These are phyloP conservation scores for Synanthedon myopaeformis DNA, from an alignment of 2,888 invertebrate genomes.

Conservation along the genomic window DNA sequence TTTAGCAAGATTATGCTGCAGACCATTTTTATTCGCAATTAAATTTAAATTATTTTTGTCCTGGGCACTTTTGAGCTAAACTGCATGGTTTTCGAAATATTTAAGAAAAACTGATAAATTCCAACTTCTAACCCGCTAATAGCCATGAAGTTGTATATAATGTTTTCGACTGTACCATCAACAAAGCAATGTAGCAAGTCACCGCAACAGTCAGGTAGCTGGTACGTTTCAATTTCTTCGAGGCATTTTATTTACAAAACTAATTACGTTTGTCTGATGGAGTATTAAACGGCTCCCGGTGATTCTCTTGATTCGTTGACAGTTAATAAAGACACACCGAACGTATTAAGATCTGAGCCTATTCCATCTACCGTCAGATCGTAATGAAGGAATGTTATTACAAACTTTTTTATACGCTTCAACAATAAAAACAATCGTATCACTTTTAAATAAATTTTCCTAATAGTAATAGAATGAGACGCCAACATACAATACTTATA, in stretches of 20 bases:
- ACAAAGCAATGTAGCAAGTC: constrained; percentile 54
- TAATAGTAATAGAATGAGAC: background rate
- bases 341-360: constrained; percentile 44
- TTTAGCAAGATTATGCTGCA: too few relatives aligned
- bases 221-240: constrained; percentile 65
- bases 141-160: too few relatives aligned
- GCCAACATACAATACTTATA: constrained; percentile 1
- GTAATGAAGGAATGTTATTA: constrained; percentile 41
- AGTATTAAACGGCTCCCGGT: constrained; percentile 59
- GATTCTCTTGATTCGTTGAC: constrained; percentile 58
- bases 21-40: too few relatives aligned
- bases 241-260: constrained; percentile 70
- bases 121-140: too few relatives aligned
- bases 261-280: constrained; percentile 69
- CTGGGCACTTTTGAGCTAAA: too few relatives aligned
- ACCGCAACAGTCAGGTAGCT: constrained; percentile 57
- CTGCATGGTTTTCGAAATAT: too few relatives aligned
- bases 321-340: constrained; percentile 68
- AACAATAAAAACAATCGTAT: background rate
- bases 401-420: constrained; percentile 3
- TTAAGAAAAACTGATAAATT: too few relatives aligned
- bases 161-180: constrained; percentile 28
- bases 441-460: background rate
- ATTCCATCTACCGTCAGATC: constrained; percentile 44
- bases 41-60: too few relatives aligned